These are phyloP conservation scores for Yponomeuta sedellus DNA, from an alignment of 2,888 invertebrate genomes.

Conservation along the genomic window DNA sequence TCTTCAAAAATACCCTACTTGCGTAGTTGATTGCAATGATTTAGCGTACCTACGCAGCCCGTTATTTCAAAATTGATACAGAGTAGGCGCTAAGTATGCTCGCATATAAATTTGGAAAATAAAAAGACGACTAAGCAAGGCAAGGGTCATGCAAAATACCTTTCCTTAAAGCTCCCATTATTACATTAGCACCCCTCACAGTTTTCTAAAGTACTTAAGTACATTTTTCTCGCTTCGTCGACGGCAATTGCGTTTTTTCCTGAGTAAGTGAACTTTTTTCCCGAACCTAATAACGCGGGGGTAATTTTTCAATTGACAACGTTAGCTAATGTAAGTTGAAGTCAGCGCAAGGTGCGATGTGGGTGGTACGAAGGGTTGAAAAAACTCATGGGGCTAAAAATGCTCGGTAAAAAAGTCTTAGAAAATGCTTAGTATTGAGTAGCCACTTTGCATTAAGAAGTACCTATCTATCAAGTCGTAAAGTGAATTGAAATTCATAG, in stretches of 20 bases:
- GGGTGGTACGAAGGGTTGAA: conserved; percentile 33
- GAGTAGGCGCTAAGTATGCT: too few species aligned
- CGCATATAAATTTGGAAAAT: background rate
- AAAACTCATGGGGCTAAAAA: background rate
- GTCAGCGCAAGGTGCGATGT: conserved; percentile 32
- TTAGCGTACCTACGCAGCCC: too few species aligned
- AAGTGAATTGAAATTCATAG: too few species aligned
- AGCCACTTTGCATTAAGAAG: too few species aligned
- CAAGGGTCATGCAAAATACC: background rate
- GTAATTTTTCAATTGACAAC: conserved; percentile 74
- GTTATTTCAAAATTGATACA: too few species aligned
- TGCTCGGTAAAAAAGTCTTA: background rate
- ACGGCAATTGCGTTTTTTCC: conserved; percentile 29
- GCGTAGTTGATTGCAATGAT: too few species aligned
- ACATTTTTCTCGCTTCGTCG: conserved; percentile 51
- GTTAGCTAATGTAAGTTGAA: conserved; percentile 33
- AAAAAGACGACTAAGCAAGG: background rate
- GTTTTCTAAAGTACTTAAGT: conserved; percentile 25
- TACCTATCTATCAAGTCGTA: too few species aligned
- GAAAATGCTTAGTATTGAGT: background rate
- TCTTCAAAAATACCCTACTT: too few species aligned
- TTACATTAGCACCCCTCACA: conserved; percentile 54
- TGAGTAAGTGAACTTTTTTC: conserved; percentile 54
- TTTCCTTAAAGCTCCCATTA: conserved; percentile 32
- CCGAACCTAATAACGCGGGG: conserved; percentile 65